Base-by-base conservation (phyloP, 1,140 invertebrate genomes). In the Bombus sibiricus region DNA sequence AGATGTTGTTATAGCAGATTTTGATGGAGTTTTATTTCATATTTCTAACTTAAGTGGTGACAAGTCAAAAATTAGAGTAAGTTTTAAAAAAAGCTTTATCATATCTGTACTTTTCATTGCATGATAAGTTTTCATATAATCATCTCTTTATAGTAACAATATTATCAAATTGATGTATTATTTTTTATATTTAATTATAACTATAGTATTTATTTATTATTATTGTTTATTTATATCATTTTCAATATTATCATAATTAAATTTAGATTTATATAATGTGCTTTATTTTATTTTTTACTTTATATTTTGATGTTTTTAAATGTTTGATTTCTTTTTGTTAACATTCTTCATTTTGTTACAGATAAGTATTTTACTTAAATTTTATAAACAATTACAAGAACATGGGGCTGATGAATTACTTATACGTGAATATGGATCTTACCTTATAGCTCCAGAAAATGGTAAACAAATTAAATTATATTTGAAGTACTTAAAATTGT, bases 11-110 rank as follows among this genome's bases (percentile, higher is more conserved):
- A 97, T 99, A 94, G 98, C 98, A 91, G 99, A 99, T 96, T 99
- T 99, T 96, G 99, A 99, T 97, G 99, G 99, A 90, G 99, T 99
- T 81, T 95, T 99, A 83, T 99, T 99, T 96, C 99, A 99, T 95
- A 98, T 99, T 96, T 99, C 99, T 78, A 99, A 99, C 97, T 96
- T 98, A 89, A 98, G 98, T 96, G 97, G 97, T 90, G 99, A 99
- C 95, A 99, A 99, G 96, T 98, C 98, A 90, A 99, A 99, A 98
- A 97, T 99, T 96, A 97, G 97, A 96, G 98, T 99, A 96, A 97
- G 97, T 97, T 84, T 72, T 3, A 10, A n/a, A n/a, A 43, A n/a
- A 57, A 10, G 28, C 64, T 59, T 32, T 57, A 39, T 78, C 62
- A 32, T 28, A 62, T 62, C 68, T 71, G 13, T 34, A 43, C 18